Conservation (phyloP, 2,113 vertebrate genomes). For the Petromus typicus region DNA sequence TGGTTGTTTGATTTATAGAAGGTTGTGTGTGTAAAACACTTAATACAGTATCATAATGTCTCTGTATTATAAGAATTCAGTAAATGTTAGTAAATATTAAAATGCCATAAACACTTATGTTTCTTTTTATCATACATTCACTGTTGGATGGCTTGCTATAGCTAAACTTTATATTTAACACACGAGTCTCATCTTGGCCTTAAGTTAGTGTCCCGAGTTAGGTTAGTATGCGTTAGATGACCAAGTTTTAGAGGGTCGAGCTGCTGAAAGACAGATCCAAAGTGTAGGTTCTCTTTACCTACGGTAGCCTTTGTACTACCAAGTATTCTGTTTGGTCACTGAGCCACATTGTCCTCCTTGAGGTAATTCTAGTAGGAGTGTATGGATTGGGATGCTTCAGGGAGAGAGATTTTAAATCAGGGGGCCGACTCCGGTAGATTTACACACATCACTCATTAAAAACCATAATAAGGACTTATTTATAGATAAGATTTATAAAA, state of each 20-base stretch:
- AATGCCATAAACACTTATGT: slow-evolving; percentile 47
- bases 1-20: slow-evolving; percentile 1
- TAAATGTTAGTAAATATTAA: slow-evolving; percentile 41
- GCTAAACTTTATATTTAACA: slow-evolving; percentile 36
- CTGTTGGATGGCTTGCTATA: slow-evolving; percentile 10
- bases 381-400: neutral
- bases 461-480: neutral
- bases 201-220: slow-evolving; percentile 17
- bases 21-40: neutral
- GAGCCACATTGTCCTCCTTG: neutral
- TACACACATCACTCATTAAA: neutral
- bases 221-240: neutral
- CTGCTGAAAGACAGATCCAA: slow-evolving; percentile 3
- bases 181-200: slow-evolving; percentile 25
- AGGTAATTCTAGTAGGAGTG: neutral
- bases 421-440: neutral
- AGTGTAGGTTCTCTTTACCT: neutral
- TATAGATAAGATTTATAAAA: too few species aligned
- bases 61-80: slow-evolving; percentile 26
- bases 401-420: neutral
- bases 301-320: neutral
- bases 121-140: slow-evolving; percentile 16
- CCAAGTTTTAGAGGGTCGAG: neutral
- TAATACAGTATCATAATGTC: neutral
- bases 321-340: neutral